phyloP scores from a whole-genome alignment of 2,797 vertebrate species.

The Phyllotis vaccarum region DNA sequence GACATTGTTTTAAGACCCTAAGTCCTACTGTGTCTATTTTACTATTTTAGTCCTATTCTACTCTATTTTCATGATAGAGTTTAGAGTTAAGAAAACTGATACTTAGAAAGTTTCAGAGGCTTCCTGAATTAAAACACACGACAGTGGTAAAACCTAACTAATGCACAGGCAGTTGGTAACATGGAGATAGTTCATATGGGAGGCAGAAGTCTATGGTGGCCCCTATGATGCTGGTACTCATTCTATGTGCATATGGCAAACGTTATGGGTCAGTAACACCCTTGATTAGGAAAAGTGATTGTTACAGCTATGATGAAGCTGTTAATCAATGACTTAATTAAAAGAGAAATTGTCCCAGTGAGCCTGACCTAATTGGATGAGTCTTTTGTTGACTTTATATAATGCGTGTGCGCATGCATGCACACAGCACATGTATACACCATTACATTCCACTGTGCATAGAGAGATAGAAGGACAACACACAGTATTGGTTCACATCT shows the following conservation, averaged over 20 bases:
- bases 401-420: too few relatives aligned
- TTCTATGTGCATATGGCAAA: background rate
- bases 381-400: background rate
- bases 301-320: slow-evolving; percentile 1
- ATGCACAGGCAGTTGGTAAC: background rate
- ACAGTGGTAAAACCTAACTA: background rate
- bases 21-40: background rate
- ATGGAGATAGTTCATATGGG: background rate
- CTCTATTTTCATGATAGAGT: background rate
- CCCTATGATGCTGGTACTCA: background rate
- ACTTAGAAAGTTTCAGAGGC: background rate
- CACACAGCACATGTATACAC: too few relatives aligned
- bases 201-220: background rate
- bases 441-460: background rate
- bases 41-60: too few relatives aligned
- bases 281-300: slow-evolving; percentile 12
- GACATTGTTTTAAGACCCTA: background rate
- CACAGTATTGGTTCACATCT: background rate
- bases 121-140: background rate
- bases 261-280: background rate
- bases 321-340: slow-evolving; percentile 12
- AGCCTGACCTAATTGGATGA: background rate
- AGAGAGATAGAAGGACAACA: background rate
- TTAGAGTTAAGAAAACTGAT: background rate
- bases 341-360: background rate